phyloP scores from a whole-genome alignment of 2,888 invertebrate genomes.

The Ochlodes sylvanus region DNA sequence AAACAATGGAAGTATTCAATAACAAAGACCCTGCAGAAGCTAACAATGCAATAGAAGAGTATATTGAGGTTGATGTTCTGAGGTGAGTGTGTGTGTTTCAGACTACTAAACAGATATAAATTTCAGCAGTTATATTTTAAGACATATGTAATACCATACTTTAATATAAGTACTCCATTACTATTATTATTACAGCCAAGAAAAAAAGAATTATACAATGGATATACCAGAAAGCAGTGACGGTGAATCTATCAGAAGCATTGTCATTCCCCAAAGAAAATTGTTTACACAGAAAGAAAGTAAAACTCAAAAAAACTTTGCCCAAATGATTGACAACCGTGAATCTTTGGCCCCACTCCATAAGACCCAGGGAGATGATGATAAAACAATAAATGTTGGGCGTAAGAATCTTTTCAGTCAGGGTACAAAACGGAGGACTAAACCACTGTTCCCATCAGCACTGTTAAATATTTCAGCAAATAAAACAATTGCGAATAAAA shows the following conservation, averaged over 20 bases:
- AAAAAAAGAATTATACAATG: slow-evolving; percentile 59
- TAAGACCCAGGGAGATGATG: slow-evolving; percentile 51
- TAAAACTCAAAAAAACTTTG: slow-evolving; percentile 56
- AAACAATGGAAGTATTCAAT: slow-evolving; percentile 62
- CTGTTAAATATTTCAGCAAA: slow-evolving; percentile 63
- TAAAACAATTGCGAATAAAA: slow-evolving; percentile 61
- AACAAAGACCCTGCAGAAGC: slow-evolving; percentile 52
- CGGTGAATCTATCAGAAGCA: slow-evolving; percentile 72
- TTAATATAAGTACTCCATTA: too few relatives aligned
- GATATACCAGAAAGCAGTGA: slow-evolving; percentile 74
- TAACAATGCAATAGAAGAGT: slow-evolving; percentile 62
- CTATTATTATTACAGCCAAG: slow-evolving; percentile 60
- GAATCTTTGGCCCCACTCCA: slow-evolving; percentile 59
- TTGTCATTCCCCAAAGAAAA: slow-evolving; percentile 69
- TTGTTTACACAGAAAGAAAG: slow-evolving; percentile 68
- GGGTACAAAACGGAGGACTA: slow-evolving; percentile 51
- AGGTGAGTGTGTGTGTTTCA: slow-evolving; percentile 52
- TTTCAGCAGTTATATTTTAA: too few relatives aligned
- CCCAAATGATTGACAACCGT: slow-evolving; percentile 55
- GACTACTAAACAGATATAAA: not conserved
- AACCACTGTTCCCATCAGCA: slow-evolving; percentile 64
- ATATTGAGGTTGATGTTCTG: slow-evolving; percentile 64
- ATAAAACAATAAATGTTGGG: slow-evolving; percentile 56
- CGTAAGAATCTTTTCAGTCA: slow-evolving; percentile 64
- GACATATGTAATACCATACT: not conserved